Base-by-base conservation (phyloP, 2,888 invertebrate species). In the Leptura quadrifasciata region DNA sequence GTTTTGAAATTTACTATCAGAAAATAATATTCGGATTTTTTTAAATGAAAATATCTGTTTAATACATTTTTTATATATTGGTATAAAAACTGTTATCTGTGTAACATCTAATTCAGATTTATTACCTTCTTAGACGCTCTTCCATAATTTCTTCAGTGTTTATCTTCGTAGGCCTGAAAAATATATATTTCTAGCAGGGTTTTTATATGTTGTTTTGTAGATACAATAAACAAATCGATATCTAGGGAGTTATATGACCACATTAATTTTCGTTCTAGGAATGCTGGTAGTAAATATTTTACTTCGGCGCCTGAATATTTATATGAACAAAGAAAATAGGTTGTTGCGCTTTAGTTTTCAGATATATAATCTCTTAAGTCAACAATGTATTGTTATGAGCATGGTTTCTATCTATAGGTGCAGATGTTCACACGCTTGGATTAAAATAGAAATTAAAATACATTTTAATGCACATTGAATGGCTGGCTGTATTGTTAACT, bases 391-490 rank as follows among this genome's bases (percentile, higher is more conserved):
- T 80, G 79, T 80, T 81, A 78, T 78, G 81, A 77, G 81, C 81
- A 75, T 81, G 81, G 80, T 77, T 81, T 81, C 80, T 79, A 80
- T 83, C 83, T 82, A 83, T 82, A 83, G 81, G 80, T 82, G 82
- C 83, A 83, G 83, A 83, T 83, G 83, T 83, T 83, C 82, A 75
- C 83, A 82, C 81, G 81, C 77, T 74, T 76, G 73, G 81, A 83
- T 83, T 82, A 81, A 83, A 83, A 82, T 82, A 82, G 81, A 83
- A 81, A 83, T 83, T 82, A 81, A 83, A 83, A 82, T 80, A 79
- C 78, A 81, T 75, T 81, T 80, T 80, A 81, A 79, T 77, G 76
- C 63, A 58, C 58, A 68, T 73, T 75, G 67, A 68, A 60, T 64
- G 57, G 69, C 72, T 39, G 60, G 73, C 70, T 75, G 70, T 69